Evolutionary conservation across 1,140 invertebrate genomes (phyloP).

Genomic region (Rhynchophorus ferrugineus): DNA sequence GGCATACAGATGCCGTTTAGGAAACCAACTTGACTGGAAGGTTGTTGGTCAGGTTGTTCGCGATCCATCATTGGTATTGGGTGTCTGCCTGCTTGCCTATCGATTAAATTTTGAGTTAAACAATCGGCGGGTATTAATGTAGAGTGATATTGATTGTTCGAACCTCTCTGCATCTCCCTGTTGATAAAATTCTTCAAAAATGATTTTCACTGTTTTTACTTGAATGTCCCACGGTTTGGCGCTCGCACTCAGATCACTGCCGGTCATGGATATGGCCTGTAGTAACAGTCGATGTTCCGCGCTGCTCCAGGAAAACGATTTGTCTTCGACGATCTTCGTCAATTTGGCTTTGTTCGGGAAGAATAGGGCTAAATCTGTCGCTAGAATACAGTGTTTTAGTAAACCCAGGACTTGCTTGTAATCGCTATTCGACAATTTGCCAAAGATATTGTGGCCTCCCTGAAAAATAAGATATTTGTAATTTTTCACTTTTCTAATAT

Average conservation of each 20-base stretch:
- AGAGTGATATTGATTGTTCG: too few species aligned
- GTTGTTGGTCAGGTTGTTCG: constrained; percentile 61
- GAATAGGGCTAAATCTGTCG: constrained; percentile 75
- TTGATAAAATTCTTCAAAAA: constrained; percentile 82
- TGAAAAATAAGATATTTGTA: constrained; percentile 44
- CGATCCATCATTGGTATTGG: constrained; percentile 83
- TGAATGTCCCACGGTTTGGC: constrained; percentile 81
- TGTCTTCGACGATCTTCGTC: constrained; percentile 48
- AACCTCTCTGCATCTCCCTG: constrained; percentile 69
- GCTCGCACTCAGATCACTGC: constrained; percentile 73
- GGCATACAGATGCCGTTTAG: constrained; percentile 72
- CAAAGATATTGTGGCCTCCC: constrained; percentile 77
- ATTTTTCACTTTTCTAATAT: too few species aligned
- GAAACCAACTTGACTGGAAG: constrained; percentile 71
- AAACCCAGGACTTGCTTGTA: constrained; percentile 69
- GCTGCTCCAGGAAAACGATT: constrained; percentile 55
- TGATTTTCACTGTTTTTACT: constrained; percentile 63
- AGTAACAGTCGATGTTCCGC: constrained; percentile 56
- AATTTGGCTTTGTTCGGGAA: constrained; percentile 67
- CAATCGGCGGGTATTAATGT: too few species aligned
- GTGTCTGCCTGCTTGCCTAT: constrained; percentile 51
- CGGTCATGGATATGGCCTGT: constrained; percentile 73
- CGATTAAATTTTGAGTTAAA: too few species aligned
- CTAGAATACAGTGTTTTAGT: constrained; percentile 75
- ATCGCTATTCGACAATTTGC: constrained; percentile 60